A percentile compares a stretch with the other conserved stretches of the same genome.
Conservation (phyloP, 2,797 vertebrate genomes). For the Catharus ustulatus region DNA sequence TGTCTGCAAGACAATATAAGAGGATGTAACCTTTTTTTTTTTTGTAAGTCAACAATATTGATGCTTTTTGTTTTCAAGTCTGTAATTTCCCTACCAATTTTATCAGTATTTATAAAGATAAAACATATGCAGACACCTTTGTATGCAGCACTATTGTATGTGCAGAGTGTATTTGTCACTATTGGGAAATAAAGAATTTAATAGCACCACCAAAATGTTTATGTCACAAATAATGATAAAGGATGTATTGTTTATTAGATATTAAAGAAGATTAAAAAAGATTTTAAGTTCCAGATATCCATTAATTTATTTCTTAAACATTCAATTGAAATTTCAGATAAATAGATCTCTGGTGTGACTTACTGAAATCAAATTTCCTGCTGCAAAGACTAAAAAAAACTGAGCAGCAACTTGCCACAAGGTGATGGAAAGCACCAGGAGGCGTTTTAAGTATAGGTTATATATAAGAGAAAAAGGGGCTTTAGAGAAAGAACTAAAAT, state of each 20-base stretch:
- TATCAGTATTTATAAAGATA: conserved; percentile 18
- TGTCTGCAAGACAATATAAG: conserved; percentile 2
- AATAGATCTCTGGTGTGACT: neutral
- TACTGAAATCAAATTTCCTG: neutral
- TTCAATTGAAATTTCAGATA: neutral
- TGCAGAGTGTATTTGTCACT: neutral
- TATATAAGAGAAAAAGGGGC: neutral
- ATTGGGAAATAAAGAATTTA: neutral
- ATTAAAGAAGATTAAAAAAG: neutral
- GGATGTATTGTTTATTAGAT: neutral
- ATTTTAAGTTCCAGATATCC: neutral
- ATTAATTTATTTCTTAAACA: neutral
- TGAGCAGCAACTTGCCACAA: neutral
- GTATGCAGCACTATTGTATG: neutral
- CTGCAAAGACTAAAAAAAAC: neutral
- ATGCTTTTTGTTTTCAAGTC: conserved; percentile 40
- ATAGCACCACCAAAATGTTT: neutral
- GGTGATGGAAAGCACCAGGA: neutral
- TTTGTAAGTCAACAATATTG: conserved; percentile 13
- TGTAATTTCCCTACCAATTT: conserved; percentile 29
- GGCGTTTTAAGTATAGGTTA: neutral
- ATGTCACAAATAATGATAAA: neutral
- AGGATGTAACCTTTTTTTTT: neutral
- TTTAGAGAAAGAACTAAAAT: neutral
- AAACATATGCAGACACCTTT: neutral